Conservation (phyloP, 2,113 vertebrate genomes). For the Microtus ochrogaster region DNA sequence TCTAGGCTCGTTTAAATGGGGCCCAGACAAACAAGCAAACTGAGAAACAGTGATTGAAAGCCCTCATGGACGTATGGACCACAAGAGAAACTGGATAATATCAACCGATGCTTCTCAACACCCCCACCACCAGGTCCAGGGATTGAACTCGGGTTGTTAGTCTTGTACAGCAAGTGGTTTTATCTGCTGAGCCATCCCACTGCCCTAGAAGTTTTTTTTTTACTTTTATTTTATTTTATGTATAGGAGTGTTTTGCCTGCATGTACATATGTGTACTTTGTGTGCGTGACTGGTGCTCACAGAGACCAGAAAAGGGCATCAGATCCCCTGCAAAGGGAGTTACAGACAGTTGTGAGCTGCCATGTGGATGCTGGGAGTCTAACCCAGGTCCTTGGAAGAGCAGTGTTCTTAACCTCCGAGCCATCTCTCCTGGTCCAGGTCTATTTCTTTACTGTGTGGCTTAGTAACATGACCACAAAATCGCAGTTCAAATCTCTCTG, state of each 20-base stretch:
- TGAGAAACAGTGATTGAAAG: not conserved
- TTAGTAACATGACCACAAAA: not conserved
- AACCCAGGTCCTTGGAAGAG: not conserved
- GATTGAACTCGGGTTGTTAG: not conserved
- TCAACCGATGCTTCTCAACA: not conserved
- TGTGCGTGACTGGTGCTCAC: not conserved
- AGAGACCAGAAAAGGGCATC: not conserved
- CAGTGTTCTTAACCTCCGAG: not conserved
- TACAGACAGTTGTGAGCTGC: not conserved
- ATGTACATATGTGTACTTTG: not conserved
- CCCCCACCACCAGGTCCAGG: not conserved
- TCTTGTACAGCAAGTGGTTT: not conserved
- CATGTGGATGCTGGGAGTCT: not conserved
- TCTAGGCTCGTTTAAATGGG: not conserved
- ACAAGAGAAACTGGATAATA: not conserved
- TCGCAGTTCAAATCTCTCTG: not conserved
- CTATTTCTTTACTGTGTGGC: not conserved
- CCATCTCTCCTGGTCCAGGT: not conserved
- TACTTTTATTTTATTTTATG: not conserved
- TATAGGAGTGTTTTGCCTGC: not conserved
- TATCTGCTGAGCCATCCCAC: not conserved
- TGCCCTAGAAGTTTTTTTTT: not conserved
- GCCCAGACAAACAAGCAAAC: not conserved
- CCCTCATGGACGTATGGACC: not conserved
- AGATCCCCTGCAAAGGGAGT: not conserved